Evolutionary conservation across 2,797 vertebrate species (phyloP), one percentile per base, ranked within the genome.

Genomic region (Trachops cirrhosus): DNA sequence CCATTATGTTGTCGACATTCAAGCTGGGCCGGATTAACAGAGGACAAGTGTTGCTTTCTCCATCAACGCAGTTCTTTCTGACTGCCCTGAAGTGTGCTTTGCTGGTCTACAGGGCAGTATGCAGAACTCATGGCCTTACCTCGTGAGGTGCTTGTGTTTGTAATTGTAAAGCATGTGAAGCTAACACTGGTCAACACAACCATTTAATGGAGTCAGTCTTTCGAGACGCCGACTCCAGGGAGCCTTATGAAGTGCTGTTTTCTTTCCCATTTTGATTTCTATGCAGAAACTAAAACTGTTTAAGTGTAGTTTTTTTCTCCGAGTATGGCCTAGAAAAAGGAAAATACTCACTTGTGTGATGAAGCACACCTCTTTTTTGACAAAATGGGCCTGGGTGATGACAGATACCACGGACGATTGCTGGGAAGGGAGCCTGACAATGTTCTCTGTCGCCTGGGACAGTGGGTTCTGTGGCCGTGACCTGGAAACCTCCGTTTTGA

Each of bases 381-480:
- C 26, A 41, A 37, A 48, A 14, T 11, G 9, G 46, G 21, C 11
- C 4, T 32, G n/a, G 14, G 12, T 50, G 52, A 10, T 84, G 77
- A 34, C 1, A 7, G n/a, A 0, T 19, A 21, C 4, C 54, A 24
- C n/a, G 8, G 9, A 9, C 5, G 9, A 71, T n/a, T 21, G 54
- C 29, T 21, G n/a, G 46, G 44, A 29, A 24, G 70, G 32, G 41
- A 64, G 48, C n/a, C 82, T 39, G 46, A 39, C 32, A 3, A 0
- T 26, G 37, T 79, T 46, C 41, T 32, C 46, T 79, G 37, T 59
- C 46, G n/a, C 34, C 48, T 54, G 67, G 84, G 44, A n/a, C 6
- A 64, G 73, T 24, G 37, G 32, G 2, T n/a, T 22, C 1, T 26
- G 29, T 54, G 73, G n/a, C 5, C 7, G 5, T 26, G 64, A 34